Conservation (phyloP, 2,797 vertebrate species). For the Gila robusta region DNA sequence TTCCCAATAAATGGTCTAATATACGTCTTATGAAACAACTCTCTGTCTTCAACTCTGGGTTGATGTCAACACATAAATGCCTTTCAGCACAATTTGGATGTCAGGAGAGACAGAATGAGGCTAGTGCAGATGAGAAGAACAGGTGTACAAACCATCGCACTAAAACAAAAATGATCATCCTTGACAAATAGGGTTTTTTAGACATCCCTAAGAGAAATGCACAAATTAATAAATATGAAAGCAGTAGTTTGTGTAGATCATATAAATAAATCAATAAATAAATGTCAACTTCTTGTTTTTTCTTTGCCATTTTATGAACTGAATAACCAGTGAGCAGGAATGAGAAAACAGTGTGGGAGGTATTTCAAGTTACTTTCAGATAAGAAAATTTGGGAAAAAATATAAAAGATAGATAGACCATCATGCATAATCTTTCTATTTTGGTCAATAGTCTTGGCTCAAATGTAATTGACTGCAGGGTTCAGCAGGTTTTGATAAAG, state of each 20-base stretch:
- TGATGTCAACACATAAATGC: background rate
- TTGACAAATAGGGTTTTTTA: background rate
- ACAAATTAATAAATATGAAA: background rate
- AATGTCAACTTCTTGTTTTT: background rate
- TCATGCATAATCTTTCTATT: background rate
- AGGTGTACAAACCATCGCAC: background rate
- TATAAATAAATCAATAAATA: background rate
- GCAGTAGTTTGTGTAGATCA: background rate
- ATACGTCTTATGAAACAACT: background rate
- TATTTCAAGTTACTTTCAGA: background rate
- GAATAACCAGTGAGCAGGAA: background rate
- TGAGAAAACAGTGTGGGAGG: background rate
- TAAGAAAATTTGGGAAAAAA: background rate
- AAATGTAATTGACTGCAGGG: background rate
- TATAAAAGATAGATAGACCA: background rate
- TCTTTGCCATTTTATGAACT: background rate
- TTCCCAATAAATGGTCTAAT: slow-evolving; percentile 20
- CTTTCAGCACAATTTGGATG: slow-evolving; percentile 31
- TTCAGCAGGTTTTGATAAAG: slow-evolving; percentile 3
- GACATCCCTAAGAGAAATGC: background rate
- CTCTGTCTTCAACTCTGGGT: background rate
- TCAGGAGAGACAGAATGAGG: slow-evolving; percentile 49
- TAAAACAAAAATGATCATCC: slow-evolving; percentile 15
- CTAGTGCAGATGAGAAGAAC: slow-evolving; percentile 25
- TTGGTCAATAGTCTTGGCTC: background rate